These are phyloP conservation scores for Anaspis maculata DNA, from an alignment of 2,888 invertebrate genomes.

Conservation along the genomic window DNA sequence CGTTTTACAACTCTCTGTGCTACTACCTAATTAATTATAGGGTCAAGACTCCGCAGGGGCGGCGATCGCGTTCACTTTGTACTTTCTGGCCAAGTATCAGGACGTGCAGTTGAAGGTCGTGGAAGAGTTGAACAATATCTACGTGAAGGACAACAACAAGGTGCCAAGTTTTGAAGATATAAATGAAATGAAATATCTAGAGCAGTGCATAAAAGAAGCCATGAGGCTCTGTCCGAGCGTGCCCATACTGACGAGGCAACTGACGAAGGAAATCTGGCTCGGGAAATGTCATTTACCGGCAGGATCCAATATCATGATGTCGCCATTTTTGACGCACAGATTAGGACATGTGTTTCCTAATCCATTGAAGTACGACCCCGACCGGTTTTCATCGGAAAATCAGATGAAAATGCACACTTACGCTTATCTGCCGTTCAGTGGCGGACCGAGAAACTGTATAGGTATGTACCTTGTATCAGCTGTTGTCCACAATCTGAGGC, in stretches of 20 bases:
- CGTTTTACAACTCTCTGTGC: neutral
- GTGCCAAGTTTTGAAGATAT: constrained; percentile 50
- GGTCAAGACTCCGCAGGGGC: constrained; percentile 56
- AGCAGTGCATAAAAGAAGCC: constrained; percentile 62
- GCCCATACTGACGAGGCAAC: constrained; percentile 52
- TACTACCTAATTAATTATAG: too few species aligned
- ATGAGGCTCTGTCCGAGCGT: constrained; percentile 60
- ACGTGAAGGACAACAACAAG: constrained; percentile 38
- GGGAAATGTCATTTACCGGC: constrained; percentile 47
- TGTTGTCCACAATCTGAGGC: neutral
- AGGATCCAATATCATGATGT: constrained; percentile 48
- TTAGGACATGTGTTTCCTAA: constrained; percentile 48
- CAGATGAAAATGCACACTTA: constrained; percentile 47
- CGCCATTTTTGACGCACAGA: constrained; percentile 51
- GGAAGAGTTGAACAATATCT: constrained; percentile 45
- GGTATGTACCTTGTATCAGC: constrained; percentile 28
- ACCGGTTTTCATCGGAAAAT: constrained; percentile 48
- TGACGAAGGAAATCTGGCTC: constrained; percentile 49
- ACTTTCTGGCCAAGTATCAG: constrained; percentile 46
- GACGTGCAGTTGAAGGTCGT: constrained; percentile 45
- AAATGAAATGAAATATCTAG: constrained; percentile 57
- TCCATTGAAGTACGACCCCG: constrained; percentile 50
- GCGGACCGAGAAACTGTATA: constrained; percentile 50
- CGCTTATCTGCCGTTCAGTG: constrained; percentile 52
- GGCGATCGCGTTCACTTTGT: constrained; percentile 49